These are phyloP conservation scores for Protodeltote pygarga DNA, from an alignment of 2,888 invertebrate species.

Conservation along the genomic window DNA sequence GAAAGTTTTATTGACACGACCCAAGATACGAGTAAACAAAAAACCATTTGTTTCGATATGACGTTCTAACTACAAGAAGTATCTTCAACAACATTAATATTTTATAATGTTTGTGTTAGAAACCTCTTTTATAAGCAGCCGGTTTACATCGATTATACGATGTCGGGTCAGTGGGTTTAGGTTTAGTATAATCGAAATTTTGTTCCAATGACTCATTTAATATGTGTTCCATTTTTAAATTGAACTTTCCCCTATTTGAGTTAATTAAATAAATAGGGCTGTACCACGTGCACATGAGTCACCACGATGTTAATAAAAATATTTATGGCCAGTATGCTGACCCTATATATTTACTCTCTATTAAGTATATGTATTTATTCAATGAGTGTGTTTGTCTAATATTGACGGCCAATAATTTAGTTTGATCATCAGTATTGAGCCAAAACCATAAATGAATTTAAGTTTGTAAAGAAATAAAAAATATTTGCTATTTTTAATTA, in stretches of 20 bases:
- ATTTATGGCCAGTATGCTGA: too few species aligned
- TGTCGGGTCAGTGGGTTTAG: slow-evolving; percentile 66
- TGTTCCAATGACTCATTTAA: slow-evolving; percentile 48
- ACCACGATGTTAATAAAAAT: too few species aligned
- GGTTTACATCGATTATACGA: slow-evolving; percentile 66
- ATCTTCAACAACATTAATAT: slow-evolving; percentile 30
- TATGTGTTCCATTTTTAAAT: slow-evolving; percentile 34
- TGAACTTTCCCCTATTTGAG: slow-evolving; percentile 36
- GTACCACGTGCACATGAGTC: slow-evolving; percentile 37
- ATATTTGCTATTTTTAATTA: slow-evolving; percentile 7
- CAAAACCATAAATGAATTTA: too few species aligned
- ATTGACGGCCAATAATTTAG: too few species aligned
- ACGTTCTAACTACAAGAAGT: slow-evolving; percentile 21
- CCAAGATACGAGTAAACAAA: slow-evolving; percentile 8
- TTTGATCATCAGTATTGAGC: too few species aligned
- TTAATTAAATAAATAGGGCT: slow-evolving; percentile 48
- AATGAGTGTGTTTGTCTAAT: too few species aligned
- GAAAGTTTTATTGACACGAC: slow-evolving; percentile 10
- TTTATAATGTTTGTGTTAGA: slow-evolving; percentile 51
- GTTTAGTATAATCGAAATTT: slow-evolving; percentile 29
- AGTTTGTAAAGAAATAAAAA: slow-evolving; percentile 3
- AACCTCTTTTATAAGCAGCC: slow-evolving; percentile 64
- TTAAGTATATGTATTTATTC: too few species aligned
- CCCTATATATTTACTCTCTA: too few species aligned
- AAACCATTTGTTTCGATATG: slow-evolving; percentile 29